phyloP scores from a whole-genome alignment of 2,888 invertebrate species.

The Anoncus sp. region DNA sequence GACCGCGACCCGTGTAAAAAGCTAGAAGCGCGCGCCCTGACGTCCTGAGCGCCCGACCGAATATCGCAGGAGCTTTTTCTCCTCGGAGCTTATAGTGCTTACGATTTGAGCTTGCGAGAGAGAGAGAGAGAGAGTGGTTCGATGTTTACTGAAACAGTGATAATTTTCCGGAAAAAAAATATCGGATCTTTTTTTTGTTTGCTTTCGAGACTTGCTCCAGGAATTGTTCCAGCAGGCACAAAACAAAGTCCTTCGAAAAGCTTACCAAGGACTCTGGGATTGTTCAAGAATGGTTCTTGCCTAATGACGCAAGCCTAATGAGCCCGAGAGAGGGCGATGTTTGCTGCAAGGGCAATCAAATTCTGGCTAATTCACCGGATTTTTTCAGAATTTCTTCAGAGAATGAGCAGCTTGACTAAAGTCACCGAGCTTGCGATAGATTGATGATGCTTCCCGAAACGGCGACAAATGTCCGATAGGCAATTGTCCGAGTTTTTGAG shows the following conservation, averaged over 20 bases:
- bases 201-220: neutral
- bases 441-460: neutral
- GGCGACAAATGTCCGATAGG: neutral
- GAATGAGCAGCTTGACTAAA: no score
- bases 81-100: constrained; percentile 7
- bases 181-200: neutral
- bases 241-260: neutral
- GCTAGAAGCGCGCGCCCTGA: constrained; percentile 42
- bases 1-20: constrained; percentile 66
- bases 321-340: neutral
- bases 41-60: constrained; percentile 30
- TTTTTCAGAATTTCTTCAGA: no score
- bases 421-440: no score
- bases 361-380: neutral
- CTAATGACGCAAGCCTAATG: no score
- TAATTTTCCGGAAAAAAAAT: neutral
- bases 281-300: neutral
- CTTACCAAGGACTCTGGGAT: neutral
- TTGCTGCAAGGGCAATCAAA: neutral
- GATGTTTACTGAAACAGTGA: constrained; percentile 13
- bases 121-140: constrained; percentile 36
- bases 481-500: neutral
- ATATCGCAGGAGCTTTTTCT: constrained; percentile 28
- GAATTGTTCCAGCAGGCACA: neutral
- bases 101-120: constrained; percentile 38